phyloP scores from a whole-genome alignment of 2,888 invertebrate species.

The Galerucella calmariensis region DNA sequence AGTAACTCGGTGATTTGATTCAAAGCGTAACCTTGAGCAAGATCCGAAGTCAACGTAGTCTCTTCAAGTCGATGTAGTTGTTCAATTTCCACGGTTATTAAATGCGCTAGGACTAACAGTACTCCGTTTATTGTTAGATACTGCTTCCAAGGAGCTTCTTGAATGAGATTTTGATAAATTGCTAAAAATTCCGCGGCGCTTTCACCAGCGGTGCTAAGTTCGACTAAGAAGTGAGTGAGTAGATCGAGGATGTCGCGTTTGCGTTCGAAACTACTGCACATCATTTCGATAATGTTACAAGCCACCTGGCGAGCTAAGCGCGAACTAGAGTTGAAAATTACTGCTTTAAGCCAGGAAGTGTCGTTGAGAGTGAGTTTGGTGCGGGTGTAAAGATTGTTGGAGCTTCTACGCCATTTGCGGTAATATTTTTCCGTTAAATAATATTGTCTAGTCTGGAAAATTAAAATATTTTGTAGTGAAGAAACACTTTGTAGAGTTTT shows the following conservation, averaged over 20 bases:
- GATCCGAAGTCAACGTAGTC: conserved; percentile 91
- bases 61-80: conserved; percentile 90
- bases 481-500: not conserved
- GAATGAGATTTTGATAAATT: conserved; percentile 86
- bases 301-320: conserved; percentile 89
- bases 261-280: conserved; percentile 77
- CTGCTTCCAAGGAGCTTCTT: conserved; percentile 91
- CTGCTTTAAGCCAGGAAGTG: conserved; percentile 89
- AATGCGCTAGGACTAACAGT: conserved; percentile 82
- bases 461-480: conserved; percentile 11
- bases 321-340: conserved; percentile 92
- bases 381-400: conserved; percentile 56
- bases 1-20: conserved; percentile 88
- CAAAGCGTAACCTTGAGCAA: conserved; percentile 92
- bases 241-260: conserved; percentile 85
- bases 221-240: conserved; percentile 87
- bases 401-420: conserved; percentile 71
- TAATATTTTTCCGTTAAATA: conserved; percentile 83
- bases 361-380: conserved; percentile 73
- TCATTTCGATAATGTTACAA: conserved; percentile 86
- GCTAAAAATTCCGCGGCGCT: conserved; percentile 91
- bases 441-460: conserved; percentile 58
- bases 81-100: conserved; percentile 89
- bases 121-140: conserved; percentile 86
- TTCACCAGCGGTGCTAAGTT: conserved; percentile 89